Percentiles rank a stretch among this genome's conserved stretches.
Conservation (phyloP, 2,797 vertebrate species). For the Cottoperca gobio region DNA sequence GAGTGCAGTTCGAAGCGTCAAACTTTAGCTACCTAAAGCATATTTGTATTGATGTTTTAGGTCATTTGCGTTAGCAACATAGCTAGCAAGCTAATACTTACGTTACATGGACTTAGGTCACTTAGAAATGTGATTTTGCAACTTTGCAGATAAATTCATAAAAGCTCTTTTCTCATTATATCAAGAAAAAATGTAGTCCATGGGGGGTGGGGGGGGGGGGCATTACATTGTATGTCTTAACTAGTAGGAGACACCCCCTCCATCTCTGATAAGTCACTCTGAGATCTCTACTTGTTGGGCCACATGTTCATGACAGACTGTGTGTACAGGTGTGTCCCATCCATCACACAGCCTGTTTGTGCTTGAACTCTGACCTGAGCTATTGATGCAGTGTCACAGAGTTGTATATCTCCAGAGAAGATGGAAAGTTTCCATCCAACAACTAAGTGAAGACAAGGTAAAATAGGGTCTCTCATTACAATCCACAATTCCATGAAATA, state of each 20-base stretch:
- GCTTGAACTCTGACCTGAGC: conserved; percentile 52
- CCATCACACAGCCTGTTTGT: conserved; percentile 39
- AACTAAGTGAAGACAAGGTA: conserved; percentile 10
- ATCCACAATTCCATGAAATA: conserved; percentile 19
- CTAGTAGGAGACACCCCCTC: background rate
- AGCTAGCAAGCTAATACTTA: no score
- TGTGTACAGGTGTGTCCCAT: conserved; percentile 45
- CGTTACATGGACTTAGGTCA: no score
- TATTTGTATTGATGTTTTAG: no score
- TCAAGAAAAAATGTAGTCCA: background rate
- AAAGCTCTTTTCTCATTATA: background rate
- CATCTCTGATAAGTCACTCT: no score
- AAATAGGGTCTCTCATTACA: conserved; percentile 26
- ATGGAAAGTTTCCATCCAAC: conserved; percentile 29
- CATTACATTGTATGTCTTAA: background rate
- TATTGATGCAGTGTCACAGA: conserved; percentile 24
- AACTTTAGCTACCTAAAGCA: no score
- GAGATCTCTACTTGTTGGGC: conserved; percentile 1
- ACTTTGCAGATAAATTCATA: background rate
- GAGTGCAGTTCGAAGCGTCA: no score
- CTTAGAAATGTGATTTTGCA: no score
- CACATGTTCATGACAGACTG: conserved; percentile 25
- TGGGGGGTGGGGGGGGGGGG: no score
- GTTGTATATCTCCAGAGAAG: conserved; percentile 35
- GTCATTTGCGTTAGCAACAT: no score